Percentiles rank a stretch among this genome's conserved stretches.
Evolutionary conservation across 2,888 invertebrate species (phyloP).

Genomic region (Rapana venosa): DNA sequence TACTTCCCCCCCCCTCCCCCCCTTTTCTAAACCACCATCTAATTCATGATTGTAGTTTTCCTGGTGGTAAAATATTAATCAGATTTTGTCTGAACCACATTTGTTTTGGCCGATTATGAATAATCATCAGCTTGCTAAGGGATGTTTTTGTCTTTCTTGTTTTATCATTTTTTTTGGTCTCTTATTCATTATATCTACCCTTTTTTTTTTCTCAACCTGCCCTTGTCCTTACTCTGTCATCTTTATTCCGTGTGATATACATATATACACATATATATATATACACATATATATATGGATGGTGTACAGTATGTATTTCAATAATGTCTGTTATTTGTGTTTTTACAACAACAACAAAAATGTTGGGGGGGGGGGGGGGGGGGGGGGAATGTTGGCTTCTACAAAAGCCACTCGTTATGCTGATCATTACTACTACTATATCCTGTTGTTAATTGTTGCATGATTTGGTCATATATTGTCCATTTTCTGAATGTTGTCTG

Average conservation of each 20-base stretch:
- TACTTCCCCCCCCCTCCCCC: background rate
- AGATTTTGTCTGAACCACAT: too few relatives aligned
- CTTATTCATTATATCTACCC: too few relatives aligned
- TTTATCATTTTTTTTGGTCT: too few relatives aligned
- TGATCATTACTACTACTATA: background rate
- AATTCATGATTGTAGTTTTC: too few relatives aligned
- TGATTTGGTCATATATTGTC: slow-evolving; percentile 2
- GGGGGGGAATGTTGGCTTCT: background rate
- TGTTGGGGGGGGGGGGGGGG: background rate
- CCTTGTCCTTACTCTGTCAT: background rate
- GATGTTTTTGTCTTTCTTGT: too few relatives aligned
- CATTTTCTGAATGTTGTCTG: background rate
- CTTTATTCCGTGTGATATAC: background rate
- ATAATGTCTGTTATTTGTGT: background rate
- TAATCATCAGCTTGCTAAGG: too few relatives aligned
- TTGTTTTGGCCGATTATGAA: too few relatives aligned
- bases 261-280: background rate
- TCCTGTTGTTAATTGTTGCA: background rate
- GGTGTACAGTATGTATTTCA: slow-evolving; percentile 12
- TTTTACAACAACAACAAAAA: background rate
- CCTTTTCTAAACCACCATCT: background rate
- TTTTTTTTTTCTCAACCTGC: background rate
- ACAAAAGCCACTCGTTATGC: background rate
- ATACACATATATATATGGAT: background rate
- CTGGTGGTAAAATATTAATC: too few relatives aligned